Evolutionary conservation across 2,113 vertebrate species (phyloP).

Genomic region (Oncorhynchus tshawytscha): DNA sequence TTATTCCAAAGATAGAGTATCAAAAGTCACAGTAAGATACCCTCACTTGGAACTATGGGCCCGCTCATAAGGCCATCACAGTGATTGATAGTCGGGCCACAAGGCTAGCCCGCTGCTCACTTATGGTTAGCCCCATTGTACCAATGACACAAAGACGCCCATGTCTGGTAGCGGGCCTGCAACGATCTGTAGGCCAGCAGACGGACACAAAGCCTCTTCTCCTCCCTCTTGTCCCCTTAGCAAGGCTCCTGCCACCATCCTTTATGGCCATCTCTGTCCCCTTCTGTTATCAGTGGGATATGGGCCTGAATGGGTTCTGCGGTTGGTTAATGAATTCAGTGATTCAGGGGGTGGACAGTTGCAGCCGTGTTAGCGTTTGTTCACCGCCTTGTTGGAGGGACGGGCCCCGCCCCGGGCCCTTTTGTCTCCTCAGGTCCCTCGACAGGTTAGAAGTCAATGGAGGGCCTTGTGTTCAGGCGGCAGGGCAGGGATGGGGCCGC

Average conservation of each 20-base stretch:
- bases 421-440: constrained; percentile 86
- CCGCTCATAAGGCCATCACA: constrained; percentile 73
- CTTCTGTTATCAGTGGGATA: constrained; percentile 57
- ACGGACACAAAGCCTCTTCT: constrained; percentile 81
- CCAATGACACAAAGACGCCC: constrained; percentile 84
- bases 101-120: constrained; percentile 81
- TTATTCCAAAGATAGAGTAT: background rate
- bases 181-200: constrained; percentile 81
- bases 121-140: constrained; percentile 84
- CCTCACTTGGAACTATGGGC: constrained; percentile 65
- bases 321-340: constrained; percentile 96
- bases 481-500: constrained; percentile 74
- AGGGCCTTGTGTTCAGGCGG: constrained; percentile 82
- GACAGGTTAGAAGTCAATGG: constrained; percentile 93
- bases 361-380: constrained; percentile 93
- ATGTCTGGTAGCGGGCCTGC: constrained; percentile 82
- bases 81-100: constrained; percentile 70
- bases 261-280: constrained; percentile 42
- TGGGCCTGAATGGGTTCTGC: constrained; percentile 85
- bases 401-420: constrained; percentile 74
- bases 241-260: constrained; percentile 45
- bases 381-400: constrained; percentile 87
- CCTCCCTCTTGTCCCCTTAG: constrained; percentile 61
- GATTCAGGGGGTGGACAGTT: constrained; percentile 86
- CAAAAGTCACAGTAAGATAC: background rate